Conservation (phyloP, 2,888 invertebrate genomes). For the Crematogaster levior region DNA sequence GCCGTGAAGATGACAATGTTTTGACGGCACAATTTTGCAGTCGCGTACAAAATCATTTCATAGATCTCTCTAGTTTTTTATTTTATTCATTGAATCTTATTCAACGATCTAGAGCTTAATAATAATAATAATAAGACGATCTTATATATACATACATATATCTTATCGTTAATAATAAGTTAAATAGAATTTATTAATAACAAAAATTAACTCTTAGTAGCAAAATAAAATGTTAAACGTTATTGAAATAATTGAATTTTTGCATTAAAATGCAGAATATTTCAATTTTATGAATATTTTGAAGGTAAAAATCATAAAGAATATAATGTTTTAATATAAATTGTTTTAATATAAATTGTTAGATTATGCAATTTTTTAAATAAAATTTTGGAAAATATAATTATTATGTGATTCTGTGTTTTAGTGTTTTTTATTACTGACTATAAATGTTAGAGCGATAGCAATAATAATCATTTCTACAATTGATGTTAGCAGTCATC, state of each 20-base stretch:
- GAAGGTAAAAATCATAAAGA: neutral
- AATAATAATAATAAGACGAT: too few relatives aligned
- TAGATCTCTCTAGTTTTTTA: neutral
- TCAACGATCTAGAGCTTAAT: too few relatives aligned
- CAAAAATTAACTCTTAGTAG: neutral
- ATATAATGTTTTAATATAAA: too few relatives aligned
- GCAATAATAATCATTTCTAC: neutral
- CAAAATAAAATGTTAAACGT: neutral
- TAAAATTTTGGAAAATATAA: too few relatives aligned
- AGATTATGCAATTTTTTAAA: neutral
- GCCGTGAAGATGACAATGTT: slow-evolving; percentile 48
- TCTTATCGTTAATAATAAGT: too few relatives aligned
- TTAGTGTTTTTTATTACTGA: neutral
- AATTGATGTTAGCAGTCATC: neutral
- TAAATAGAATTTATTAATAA: neutral
- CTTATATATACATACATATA: too few relatives aligned
- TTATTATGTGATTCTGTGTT: neutral
- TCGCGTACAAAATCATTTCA: neutral
- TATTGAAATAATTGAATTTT: neutral
- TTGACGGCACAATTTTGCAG: slow-evolving; percentile 32
- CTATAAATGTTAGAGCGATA: neutral
- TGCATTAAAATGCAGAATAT: neutral
- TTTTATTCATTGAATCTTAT: neutral
- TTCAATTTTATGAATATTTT: neutral
- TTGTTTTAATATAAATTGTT: slow-evolving; percentile 12